A percentile compares a stretch with the other conserved stretches of the same genome.
Evolutionary conservation across 2,113 vertebrate species (phyloP).

Genomic region (Thinocorus orbignyianus): DNA sequence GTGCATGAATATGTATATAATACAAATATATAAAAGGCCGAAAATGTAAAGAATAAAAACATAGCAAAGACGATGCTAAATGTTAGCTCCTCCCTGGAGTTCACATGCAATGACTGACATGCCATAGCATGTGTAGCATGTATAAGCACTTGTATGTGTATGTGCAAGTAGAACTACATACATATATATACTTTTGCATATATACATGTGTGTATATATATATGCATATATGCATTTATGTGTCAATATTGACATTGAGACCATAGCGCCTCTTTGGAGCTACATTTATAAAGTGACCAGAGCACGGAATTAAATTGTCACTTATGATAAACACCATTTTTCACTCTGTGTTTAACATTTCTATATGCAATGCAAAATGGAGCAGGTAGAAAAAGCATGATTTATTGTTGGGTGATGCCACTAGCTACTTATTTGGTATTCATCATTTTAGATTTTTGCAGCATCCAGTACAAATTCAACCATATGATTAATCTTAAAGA

Average conservation of each 20-base stretch:
- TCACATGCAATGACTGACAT: background rate
- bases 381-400: background rate
- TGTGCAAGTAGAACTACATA: background rate
- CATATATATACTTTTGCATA: background rate
- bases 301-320: background rate
- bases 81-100: background rate
- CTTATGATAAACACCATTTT: background rate
- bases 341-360: background rate
- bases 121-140: no score
- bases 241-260: background rate
- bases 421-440: background rate
- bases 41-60: background rate
- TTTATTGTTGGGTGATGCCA: background rate
- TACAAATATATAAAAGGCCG: background rate
- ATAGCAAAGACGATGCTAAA: background rate
- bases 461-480: background rate
- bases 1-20: background rate
- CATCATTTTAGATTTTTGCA: background rate
- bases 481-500: background rate
- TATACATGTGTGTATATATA: no score
- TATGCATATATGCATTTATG: background rate
- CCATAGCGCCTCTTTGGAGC: background rate
- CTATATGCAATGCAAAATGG: background rate
- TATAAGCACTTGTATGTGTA: background rate
- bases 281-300: background rate